phyloP scores from a whole-genome alignment of 2,797 vertebrate genomes.

The Heteromormyrus szaboi region DNA sequence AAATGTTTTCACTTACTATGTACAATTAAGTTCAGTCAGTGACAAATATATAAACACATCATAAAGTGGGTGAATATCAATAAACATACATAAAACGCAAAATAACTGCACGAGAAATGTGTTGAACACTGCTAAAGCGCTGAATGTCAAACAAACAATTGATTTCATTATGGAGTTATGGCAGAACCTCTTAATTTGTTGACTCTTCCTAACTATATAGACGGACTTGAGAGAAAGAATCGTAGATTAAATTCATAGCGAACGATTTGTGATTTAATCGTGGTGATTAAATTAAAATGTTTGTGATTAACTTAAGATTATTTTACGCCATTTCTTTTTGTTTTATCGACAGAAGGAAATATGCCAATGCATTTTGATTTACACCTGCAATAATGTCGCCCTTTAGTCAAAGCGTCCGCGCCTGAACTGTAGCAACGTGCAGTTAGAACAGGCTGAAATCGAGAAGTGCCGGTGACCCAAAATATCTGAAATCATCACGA shows the following conservation, averaged over 20 bases:
- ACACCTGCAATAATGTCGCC: neutral
- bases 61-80: neutral
- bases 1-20: neutral
- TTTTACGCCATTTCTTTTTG: neutral
- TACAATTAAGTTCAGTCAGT: neutral
- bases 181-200: neutral
- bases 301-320: neutral
- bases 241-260: neutral
- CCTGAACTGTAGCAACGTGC: neutral
- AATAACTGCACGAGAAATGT: neutral
- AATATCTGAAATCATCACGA: neutral
- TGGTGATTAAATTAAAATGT: neutral
- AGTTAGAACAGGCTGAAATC: neutral
- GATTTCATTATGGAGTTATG: neutral
- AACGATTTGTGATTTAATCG: neutral
- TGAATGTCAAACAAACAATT: neutral
- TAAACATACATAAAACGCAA: neutral
- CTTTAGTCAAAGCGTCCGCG: neutral
- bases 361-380: neutral
- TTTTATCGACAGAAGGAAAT: neutral
- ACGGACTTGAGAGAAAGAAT: neutral
- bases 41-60: neutral
- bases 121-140: neutral
- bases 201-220: neutral
- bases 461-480: neutral